A percentile compares a stretch with the other conserved stretches of the same genome.
These are phyloP conservation scores for Bubo bubo DNA, from an alignment of 2,113 vertebrate species.

Conservation along the genomic window DNA sequence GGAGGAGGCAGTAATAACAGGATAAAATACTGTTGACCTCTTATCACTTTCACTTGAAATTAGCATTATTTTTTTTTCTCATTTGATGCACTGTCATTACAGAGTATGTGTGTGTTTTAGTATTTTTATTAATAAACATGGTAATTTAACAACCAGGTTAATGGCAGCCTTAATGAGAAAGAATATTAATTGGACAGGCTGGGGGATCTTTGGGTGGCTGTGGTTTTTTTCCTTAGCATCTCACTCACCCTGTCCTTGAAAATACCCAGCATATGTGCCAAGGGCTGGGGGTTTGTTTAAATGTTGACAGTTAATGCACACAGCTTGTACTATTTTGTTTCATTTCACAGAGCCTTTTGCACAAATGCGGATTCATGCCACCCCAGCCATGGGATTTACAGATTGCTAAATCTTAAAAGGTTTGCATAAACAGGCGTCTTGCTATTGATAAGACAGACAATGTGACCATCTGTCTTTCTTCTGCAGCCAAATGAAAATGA, in stretches of 20 bases:
- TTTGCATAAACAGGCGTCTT: constrained; percentile 11
- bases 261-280: constrained; percentile 3
- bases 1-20: constrained; percentile 46
- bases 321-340: constrained; percentile 27
- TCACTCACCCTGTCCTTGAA: background rate
- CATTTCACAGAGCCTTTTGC: background rate
- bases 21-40: constrained; percentile 38
- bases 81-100: constrained; percentile 64
- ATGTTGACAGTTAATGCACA: constrained; percentile 29
- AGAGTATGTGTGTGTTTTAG: constrained; percentile 41
- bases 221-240: background rate
- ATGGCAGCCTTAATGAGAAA: constrained; percentile 61
- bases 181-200: constrained; percentile 47
- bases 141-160: constrained; percentile 62
- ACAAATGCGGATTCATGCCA: background rate
- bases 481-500: constrained; percentile 14
- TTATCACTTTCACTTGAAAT: constrained; percentile 43
- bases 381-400: constrained; percentile 25
- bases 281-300: background rate
- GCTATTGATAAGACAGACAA: constrained; percentile 20
- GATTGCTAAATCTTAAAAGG: background rate
- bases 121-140: constrained; percentile 53
- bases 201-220: background rate
- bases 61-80: constrained; percentile 47
- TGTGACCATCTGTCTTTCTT: constrained; percentile 21